Base-by-base conservation (phyloP, 2,888 invertebrate species). In the Cyaniris semiargus region DNA sequence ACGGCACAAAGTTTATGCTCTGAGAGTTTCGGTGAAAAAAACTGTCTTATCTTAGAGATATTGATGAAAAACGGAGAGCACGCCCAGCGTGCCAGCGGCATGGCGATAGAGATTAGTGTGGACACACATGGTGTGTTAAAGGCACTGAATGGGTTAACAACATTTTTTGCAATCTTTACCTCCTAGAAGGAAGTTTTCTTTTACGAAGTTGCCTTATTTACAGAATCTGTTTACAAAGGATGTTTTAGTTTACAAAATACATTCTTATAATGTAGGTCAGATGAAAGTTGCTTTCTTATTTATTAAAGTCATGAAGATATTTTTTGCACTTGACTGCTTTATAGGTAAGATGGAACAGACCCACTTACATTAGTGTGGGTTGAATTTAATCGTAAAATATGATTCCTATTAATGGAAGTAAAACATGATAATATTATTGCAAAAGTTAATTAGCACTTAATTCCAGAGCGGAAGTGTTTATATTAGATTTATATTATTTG, bases 151-250 rank as follows among this genome's bases (percentile, higher is more conserved):
- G n/a, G n/a, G n/a, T n/a, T n/a, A n/a, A 74, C 74, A 74, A 74
- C 48, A 18, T 23, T 74, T 74, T 74, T 74, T 74, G 27, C 48
- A 74, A 74, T 74, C 74, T 74, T 74, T 74, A 72, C 34, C 72
- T 72, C 48, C 18, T 74, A 53, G 1, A 53, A 44, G 72, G 13
- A 72, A 48, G 48, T 48, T 48, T 74, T 74, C 53, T 53, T 53
- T 27, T 48, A 44, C 44, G n/a, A 72, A 44, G 23, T 44, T 72
- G 13, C 66, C 66, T 66, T 27, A 66, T 66, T 66, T 66, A 31
- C 27, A 66, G 60, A 66, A 66, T 66, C 27, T 27, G 27, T 31
- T 27, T 66, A 66, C 66, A 66, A 66, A 66, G 27, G 27, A 66
- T 31, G 27, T 23, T 31, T 66, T 27, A 66, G 66, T 66, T 66